Percentiles rank a stretch among this genome's conserved stretches.
These are phyloP conservation scores for Dendrocopos noguchii DNA, from an alignment of 2,113 vertebrate species.

Conservation along the genomic window DNA sequence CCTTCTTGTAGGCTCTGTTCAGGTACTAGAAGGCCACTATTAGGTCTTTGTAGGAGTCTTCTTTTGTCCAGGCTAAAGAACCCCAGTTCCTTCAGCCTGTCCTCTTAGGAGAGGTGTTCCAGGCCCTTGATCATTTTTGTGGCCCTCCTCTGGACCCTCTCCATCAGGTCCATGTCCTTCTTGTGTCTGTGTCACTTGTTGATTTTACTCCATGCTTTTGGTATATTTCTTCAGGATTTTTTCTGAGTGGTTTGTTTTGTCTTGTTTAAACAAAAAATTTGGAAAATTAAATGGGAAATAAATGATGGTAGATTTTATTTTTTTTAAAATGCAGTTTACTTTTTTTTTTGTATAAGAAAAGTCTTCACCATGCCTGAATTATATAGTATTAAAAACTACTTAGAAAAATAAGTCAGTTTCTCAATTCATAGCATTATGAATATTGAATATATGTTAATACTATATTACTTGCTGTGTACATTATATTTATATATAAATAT, in stretches of 20 bases:
- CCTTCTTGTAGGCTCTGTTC: too few species aligned
- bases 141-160: too few species aligned
- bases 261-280: not conserved
- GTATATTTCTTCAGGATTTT: not conserved
- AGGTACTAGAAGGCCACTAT: too few species aligned
- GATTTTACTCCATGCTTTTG: not conserved
- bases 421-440: not conserved
- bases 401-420: not conserved
- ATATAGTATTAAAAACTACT: not conserved
- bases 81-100: too few species aligned
- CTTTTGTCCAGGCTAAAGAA: too few species aligned
- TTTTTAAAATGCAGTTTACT: not conserved
- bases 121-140: too few species aligned
- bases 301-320: not conserved
- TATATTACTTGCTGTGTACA: not conserved
- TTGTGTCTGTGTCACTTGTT: not conserved
- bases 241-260: not conserved
- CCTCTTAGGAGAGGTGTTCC: too few species aligned
- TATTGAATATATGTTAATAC: not conserved
- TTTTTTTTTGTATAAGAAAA: not conserved
- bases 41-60: too few species aligned
- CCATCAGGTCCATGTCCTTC: too few species aligned
- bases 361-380: not conserved
- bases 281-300: not conserved
- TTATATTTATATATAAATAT: not conserved